Evolutionary conservation across 2,888 invertebrate genomes (phyloP), one percentile per base, ranked within the genome.

Genomic region (Amphimallon solstitiale): DNA sequence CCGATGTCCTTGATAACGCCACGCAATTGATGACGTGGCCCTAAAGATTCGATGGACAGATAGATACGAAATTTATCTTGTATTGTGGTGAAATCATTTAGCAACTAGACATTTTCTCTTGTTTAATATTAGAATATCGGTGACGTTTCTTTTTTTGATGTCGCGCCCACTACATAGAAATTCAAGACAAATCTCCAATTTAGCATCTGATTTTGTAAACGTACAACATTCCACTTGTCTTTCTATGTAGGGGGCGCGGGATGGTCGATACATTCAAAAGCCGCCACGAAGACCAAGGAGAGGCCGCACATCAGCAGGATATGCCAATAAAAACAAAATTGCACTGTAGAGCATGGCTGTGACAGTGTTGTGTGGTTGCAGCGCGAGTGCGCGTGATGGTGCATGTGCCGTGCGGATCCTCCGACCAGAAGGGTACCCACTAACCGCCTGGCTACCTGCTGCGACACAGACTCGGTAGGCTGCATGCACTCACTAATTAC

Each of bases 311-410:
- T n/a, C n/a, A n/a, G n/a, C 76, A 75, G 73, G 71, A 77, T 76
- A 75, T 77, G 76, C 74, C 61, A 59, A 68, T 59, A 60, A 64
- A 40, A 45, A 49, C 46, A 63, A 54, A 43, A 48, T 15, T 63
- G 69, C 70, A 72, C 68, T 70, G 71, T 73, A 72, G 71, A 76
- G 80, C 80, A 81, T 80, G 80, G 79, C 75, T 77, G 80, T 81
- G 80, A 80, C 78, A 76, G 78, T 80, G 80, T 81, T 80, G 81
- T 80, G 82, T 82, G 90, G 89, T 92, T 92, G 90, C 92, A 93
- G 92, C 92, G 89, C 91, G 92, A 89, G 92, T 92, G 89, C 91
- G 92, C 88, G 90, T 91, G 88, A 91, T 91, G 89, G 91, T 92
- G 90, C 92, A 92, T 92, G 92, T 92, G 89, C 91, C 91, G 80